phyloP scores from a whole-genome alignment of 1,140 invertebrate genomes.

The Steinernema feltiae region DNA sequence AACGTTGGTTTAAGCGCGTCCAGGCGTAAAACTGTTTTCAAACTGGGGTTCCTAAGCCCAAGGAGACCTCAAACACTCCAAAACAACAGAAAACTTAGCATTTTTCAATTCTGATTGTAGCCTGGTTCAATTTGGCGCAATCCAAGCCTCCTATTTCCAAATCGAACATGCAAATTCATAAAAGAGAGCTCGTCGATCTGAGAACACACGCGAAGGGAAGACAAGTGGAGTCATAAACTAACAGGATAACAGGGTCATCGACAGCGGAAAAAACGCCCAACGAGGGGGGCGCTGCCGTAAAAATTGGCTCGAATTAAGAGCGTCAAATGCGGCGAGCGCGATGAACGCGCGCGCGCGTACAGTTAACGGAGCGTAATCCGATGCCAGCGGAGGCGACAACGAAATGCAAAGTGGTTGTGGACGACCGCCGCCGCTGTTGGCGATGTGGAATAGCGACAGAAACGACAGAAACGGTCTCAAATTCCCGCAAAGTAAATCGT shows the following conservation, averaged over 20 bases:
- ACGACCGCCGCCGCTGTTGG: not conserved
- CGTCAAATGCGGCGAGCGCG: too few relatives aligned
- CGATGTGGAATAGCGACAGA: not conserved
- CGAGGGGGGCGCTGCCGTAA: too few relatives aligned
- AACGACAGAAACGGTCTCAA: not conserved
- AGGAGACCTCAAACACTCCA: too few relatives aligned
- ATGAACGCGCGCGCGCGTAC: too few relatives aligned
- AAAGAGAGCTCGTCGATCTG: not conserved
- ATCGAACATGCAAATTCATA: not conserved
- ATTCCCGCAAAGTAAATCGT: not conserved
- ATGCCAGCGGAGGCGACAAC: not conserved
- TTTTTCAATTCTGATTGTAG: too few relatives aligned
- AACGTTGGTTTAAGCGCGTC: too few relatives aligned
- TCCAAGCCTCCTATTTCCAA: too few relatives aligned
- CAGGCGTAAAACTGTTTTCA: too few relatives aligned
- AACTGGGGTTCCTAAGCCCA: too few relatives aligned
- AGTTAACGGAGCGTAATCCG: conserved; percentile 5
- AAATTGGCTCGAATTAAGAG: not conserved
- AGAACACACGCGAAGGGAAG: not conserved
- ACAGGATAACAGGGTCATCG: conserved; percentile 11
- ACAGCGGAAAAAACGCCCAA: not conserved
- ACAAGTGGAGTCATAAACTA: not conserved
- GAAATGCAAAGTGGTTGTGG: not conserved
- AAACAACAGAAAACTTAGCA: too few relatives aligned
- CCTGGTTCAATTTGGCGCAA: too few relatives aligned